Percentiles rank a stretch among this genome's conserved stretches.
These are phyloP conservation scores for Diarsia dahlii DNA, from an alignment of 2,888 invertebrate species.

Conservation along the genomic window DNA sequence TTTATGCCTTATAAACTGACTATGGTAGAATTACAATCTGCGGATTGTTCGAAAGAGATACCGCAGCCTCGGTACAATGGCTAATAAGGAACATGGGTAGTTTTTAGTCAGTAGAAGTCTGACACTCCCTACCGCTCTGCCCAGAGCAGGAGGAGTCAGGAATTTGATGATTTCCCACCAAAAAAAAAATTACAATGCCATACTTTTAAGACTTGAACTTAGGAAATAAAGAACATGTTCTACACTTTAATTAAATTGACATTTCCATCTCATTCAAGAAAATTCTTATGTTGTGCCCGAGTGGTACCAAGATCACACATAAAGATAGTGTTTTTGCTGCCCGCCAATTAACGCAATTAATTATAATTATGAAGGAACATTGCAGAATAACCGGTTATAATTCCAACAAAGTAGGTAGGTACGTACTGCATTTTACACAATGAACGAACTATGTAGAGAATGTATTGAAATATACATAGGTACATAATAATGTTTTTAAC, in stretches of 20 bases:
- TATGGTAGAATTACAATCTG: too few species aligned
- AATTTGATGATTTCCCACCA: too few species aligned
- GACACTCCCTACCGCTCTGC: too few species aligned
- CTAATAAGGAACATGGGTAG: too few species aligned
- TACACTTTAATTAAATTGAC: background rate
- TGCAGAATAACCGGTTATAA: constrained; percentile 31
- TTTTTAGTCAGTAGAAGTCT: too few species aligned
- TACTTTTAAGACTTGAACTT: too few species aligned
- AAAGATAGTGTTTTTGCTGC: constrained; percentile 29
- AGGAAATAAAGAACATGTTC: background rate
- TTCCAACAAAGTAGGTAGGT: constrained; percentile 3
- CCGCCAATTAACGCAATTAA: constrained; percentile 47
- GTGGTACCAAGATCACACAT: constrained; percentile 31
- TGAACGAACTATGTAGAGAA: background rate
- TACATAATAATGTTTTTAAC: background rate
- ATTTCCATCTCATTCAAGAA: background rate
- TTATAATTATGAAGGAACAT: constrained; percentile 22
- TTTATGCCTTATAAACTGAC: too few species aligned
- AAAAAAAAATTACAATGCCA: too few species aligned
- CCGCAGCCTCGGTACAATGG: too few species aligned
- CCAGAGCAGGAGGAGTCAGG: too few species aligned
- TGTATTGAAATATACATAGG: background rate
- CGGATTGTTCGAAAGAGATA: too few species aligned
- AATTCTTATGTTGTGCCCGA: background rate
- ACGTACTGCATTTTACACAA: constrained; percentile 21